Evolutionary conservation across 2,888 invertebrate genomes (phyloP).

Genomic region (Gastrophysa polygoni): DNA sequence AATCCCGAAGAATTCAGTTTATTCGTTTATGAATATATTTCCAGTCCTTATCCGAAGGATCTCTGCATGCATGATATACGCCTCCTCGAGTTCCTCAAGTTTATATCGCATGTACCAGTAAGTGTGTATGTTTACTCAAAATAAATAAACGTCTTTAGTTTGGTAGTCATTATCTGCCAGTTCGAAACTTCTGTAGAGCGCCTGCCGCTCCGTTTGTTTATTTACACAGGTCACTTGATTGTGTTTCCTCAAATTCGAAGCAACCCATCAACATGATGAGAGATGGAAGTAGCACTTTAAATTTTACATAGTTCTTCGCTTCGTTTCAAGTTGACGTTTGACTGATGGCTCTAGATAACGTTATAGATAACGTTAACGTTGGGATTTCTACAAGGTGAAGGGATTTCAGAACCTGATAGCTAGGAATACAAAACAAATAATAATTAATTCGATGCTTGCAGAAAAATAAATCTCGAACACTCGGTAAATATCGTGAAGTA

Average conservation of each 20-base stretch:
- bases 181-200: slow-evolving; percentile 17
- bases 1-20: slow-evolving; percentile 49
- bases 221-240: slow-evolving; percentile 26
- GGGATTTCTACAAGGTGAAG: too few relatives aligned
- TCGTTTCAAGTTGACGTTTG: background rate
- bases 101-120: slow-evolving; percentile 39
- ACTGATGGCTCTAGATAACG: background rate
- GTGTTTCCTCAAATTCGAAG: slow-evolving; percentile 11
- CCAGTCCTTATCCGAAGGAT: slow-evolving; percentile 39
- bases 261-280: background rate
- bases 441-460: too few relatives aligned
- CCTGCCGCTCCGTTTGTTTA: slow-evolving; percentile 25
- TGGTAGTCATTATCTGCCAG: slow-evolving; percentile 27
- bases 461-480: too few relatives aligned
- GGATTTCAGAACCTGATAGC: too few relatives aligned
- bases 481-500: too few relatives aligned
- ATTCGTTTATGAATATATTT: slow-evolving; percentile 47
- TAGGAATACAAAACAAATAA: too few relatives aligned
- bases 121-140: slow-evolving; percentile 31
- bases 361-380: too few relatives aligned
- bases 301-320: background rate
- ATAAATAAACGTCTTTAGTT: slow-evolving; percentile 30
- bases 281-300: background rate
- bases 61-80: slow-evolving; percentile 39
- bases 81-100: slow-evolving; percentile 30